phyloP scores from a whole-genome alignment of 1,140 invertebrate species.

The Brachionus rotundiformis region DNA sequence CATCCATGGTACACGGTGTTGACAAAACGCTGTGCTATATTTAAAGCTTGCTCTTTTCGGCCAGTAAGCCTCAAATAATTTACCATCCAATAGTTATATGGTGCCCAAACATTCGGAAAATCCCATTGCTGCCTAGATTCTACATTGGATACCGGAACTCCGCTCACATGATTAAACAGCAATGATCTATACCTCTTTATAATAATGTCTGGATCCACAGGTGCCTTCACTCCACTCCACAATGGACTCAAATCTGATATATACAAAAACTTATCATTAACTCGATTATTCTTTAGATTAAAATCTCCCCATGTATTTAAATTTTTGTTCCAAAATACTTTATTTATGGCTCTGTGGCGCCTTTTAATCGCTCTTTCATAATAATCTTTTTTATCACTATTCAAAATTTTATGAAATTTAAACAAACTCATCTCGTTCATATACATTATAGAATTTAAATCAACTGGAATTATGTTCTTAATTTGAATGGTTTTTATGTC shows the following conservation, averaged over 20 bases:
- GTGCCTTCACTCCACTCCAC: constrained; percentile 69
- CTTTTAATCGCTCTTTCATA: constrained; percentile 64
- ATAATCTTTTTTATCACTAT: constrained; percentile 67
- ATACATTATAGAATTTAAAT: constrained; percentile 79
- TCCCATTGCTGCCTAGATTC: constrained; percentile 89
- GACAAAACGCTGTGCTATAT: constrained; percentile 78
- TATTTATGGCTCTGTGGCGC: constrained; percentile 69
- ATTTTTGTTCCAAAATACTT: constrained; percentile 79
- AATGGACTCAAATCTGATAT: constrained; percentile 80
- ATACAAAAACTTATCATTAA: constrained; percentile 74
- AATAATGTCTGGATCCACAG: constrained; percentile 31
- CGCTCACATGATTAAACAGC: neutral
- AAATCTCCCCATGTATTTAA: constrained; percentile 82
- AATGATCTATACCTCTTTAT: neutral
- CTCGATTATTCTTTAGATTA: constrained; percentile 71
- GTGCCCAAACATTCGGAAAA: constrained; percentile 89
- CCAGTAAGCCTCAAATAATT: constrained; percentile 67
- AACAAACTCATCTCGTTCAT: constrained; percentile 76
- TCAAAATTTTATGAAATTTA: constrained; percentile 68
- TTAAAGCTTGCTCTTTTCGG: constrained; percentile 69
- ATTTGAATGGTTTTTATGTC: constrained; percentile 65
- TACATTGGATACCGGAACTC: constrained; percentile 78
- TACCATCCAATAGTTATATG: constrained; percentile 67
- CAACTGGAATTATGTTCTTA: constrained; percentile 76
- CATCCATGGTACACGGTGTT: constrained; percentile 79